These are phyloP conservation scores for Pygocentrus nattereri DNA, from an alignment of 2,797 vertebrate species.

Conservation along the genomic window DNA sequence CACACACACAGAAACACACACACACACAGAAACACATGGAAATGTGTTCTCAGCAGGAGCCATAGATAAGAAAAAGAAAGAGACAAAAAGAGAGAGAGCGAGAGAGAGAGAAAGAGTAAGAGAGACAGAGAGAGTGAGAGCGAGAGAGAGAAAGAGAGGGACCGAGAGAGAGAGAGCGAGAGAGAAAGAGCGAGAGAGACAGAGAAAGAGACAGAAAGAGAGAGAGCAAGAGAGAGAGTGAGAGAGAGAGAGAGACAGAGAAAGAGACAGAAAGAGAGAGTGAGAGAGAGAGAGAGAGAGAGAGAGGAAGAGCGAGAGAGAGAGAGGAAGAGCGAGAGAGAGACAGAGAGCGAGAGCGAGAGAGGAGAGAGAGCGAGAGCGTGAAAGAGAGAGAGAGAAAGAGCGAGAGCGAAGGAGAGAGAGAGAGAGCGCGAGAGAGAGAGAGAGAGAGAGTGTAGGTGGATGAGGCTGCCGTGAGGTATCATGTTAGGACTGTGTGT, in stretches of 20 bases:
- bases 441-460: background rate
- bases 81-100: background rate
- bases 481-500: no score
- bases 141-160: slow-evolving; percentile 1
- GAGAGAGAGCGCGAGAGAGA: slow-evolving; percentile 16
- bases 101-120: no score
- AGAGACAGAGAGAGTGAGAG: background rate
- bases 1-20: slow-evolving; percentile 15
- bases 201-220: background rate
- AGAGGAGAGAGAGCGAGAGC: no score
- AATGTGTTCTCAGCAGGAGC: slow-evolving; percentile 20
- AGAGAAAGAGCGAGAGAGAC: background rate
- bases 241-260: background rate
- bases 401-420: no score
- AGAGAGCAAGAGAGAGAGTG: background rate
- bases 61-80: slow-evolving; percentile 9
- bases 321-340: no score
- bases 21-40: background rate
- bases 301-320: no score
- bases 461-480: no score
- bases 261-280: background rate
- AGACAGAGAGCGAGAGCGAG: no score
- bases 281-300: background rate
- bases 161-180: background rate
- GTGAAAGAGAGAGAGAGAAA: no score